phyloP scores from a whole-genome alignment of 1,140 invertebrate species.

The Zaprionus africanus region DNA sequence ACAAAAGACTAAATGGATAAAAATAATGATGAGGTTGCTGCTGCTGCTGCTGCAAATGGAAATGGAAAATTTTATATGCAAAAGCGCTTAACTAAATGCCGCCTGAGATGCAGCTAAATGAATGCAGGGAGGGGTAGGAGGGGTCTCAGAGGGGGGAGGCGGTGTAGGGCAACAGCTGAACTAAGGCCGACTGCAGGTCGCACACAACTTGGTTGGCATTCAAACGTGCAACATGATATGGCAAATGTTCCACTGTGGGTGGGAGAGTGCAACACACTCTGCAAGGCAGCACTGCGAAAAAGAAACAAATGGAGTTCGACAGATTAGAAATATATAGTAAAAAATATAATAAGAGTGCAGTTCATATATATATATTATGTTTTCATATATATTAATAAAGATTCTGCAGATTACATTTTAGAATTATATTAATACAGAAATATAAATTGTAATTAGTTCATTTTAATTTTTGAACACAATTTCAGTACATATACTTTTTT shows the following conservation, averaged over 20 bases:
- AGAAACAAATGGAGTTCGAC: not conserved
- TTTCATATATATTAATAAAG: no score
- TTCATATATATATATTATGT: no score
- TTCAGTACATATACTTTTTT: no score
- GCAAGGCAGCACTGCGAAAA: constrained; percentile 21
- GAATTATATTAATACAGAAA: no score
- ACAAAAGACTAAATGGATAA: constrained; percentile 62
- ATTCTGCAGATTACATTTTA: no score
- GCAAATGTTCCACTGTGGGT: constrained; percentile 40
- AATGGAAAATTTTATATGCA: constrained; percentile 54
- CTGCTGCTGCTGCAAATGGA: constrained; percentile 23
- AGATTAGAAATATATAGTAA: not conserved
- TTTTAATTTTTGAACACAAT: no score
- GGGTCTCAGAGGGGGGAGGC: not conserved
- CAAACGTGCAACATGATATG: constrained; percentile 53
- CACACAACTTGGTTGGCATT: constrained; percentile 34
- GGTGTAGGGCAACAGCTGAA: not conserved
- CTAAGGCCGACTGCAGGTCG: not conserved
- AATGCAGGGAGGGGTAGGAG: no score
- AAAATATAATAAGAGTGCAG: no score
- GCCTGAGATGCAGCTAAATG: constrained; percentile 19
- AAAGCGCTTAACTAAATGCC: constrained; percentile 52
- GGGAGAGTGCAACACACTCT: constrained; percentile 21
- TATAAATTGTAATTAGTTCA: no score
- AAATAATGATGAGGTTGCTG: constrained; percentile 61